Evolutionary conservation across 23 tunicate genomes (phyloP).

Genomic region (Ascidia mentula): DNA sequence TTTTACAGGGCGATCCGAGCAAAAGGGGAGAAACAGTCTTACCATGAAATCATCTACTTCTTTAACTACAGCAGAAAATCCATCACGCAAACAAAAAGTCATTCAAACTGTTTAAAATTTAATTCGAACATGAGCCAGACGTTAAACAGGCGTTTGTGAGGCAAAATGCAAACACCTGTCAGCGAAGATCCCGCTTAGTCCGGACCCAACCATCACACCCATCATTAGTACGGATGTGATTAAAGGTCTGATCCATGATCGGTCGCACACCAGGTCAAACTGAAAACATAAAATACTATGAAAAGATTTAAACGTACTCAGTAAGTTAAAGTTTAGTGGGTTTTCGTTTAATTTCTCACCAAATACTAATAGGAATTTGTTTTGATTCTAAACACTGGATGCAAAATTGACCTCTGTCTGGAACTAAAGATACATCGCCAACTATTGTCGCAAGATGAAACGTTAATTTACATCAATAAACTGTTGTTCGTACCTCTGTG

Average conservation of each 20-base stretch:
- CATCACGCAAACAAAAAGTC: too few relatives aligned
- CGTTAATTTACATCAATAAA: background rate
- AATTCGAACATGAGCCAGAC: too few relatives aligned
- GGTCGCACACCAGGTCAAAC: slow-evolving; percentile 30
- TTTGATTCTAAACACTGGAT: background rate
- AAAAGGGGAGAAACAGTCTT: too few relatives aligned
- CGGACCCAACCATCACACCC: slow-evolving; percentile 31
- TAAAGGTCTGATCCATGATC: slow-evolving; percentile 13
- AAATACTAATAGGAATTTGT: too few relatives aligned
- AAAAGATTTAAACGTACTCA: too few relatives aligned
- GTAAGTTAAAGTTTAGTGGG: too few relatives aligned
- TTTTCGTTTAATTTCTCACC: too few relatives aligned
- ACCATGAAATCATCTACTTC: too few relatives aligned
- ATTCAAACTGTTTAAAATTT: too few relatives aligned
- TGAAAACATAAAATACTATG: slow-evolving; percentile 3
- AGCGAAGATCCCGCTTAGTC: slow-evolving; percentile 27
- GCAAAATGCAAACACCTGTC: slow-evolving; percentile 26
- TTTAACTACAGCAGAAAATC: too few relatives aligned
- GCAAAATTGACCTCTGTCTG: background rate
- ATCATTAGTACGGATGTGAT: slow-evolving; percentile 25
- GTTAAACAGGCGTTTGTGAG: too few relatives aligned
- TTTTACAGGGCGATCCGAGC: too few relatives aligned
- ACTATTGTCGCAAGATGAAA: background rate
- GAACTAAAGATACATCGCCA: background rate
- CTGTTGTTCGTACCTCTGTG: slow-evolving; percentile 23